phyloP scores from a whole-genome alignment of 2,797 vertebrate species.

The Trachurus trachurus region DNA sequence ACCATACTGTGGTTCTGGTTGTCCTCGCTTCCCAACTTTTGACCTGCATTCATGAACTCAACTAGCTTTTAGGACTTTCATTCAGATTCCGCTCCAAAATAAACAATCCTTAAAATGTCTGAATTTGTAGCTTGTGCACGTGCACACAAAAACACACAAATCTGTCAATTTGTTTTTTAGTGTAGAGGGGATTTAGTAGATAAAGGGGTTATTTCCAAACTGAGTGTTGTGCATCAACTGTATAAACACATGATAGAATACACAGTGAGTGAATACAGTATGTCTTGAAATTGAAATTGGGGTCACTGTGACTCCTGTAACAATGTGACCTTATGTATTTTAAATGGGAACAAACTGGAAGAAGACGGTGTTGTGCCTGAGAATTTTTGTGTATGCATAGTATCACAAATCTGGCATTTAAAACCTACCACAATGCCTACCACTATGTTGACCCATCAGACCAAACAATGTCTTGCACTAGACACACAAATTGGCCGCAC shows the following conservation, averaged over 20 bases:
- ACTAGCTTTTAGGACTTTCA: neutral
- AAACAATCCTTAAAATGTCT: neutral
- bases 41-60: constrained; percentile 28
- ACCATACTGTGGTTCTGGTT: constrained; percentile 15
- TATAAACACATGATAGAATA: neutral
- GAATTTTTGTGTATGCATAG: neutral
- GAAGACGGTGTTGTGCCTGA: constrained; percentile 10
- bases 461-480: neutral
- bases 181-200: neutral
- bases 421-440: neutral
- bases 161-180: neutral
- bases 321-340: constrained; percentile 24
- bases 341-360: constrained; percentile 14
- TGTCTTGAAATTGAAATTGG: constrained; percentile 14
- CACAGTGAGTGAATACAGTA: neutral
- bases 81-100: neutral
- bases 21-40: constrained; percentile 11
- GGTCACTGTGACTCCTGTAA: constrained; percentile 5
- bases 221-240: neutral
- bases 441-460: neutral
- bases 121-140: neutral
- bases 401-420: constrained; percentile 10
- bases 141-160: neutral
- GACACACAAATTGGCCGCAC: neutral
- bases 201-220: neutral